phyloP scores from a whole-genome alignment of 2,113 vertebrate genomes.

The Oryzias curvinotus region DNA sequence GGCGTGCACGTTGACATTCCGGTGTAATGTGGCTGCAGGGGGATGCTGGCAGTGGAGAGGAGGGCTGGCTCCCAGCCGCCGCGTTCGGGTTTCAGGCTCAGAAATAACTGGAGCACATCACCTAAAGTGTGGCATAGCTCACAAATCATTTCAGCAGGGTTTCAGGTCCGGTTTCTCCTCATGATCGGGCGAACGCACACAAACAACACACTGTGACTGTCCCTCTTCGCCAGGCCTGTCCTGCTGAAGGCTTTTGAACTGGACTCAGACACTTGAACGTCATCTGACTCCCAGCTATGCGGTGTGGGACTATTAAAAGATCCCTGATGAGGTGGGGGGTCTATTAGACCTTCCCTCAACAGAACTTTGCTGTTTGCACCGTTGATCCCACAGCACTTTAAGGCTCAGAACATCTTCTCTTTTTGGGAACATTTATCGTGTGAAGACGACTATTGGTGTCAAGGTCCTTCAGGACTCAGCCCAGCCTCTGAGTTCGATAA shows the following conservation, averaged over 20 bases:
- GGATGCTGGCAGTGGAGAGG: background rate
- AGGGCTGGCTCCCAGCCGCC: fast-evolving
- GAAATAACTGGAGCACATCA: constrained; percentile 44
- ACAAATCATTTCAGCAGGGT: constrained; percentile 13
- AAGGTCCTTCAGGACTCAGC: too few species aligned
- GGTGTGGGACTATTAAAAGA: constrained; percentile 50
- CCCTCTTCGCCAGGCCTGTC: background rate
- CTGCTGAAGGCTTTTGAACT: constrained; percentile 1
- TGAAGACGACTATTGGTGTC: too few species aligned
- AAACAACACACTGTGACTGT: background rate
- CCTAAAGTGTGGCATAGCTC: constrained; percentile 3
- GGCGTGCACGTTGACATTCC: background rate
- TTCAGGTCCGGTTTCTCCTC: constrained; percentile 18
- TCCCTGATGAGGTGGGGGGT: constrained; percentile 14
- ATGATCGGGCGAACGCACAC: background rate
- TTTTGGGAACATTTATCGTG: background rate
- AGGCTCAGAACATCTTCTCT: background rate
- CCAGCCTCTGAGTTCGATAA: too few species aligned
- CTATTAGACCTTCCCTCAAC: background rate
- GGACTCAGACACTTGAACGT: constrained; percentile 2
- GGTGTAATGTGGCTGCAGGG: background rate
- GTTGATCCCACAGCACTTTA: background rate
- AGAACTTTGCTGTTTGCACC: background rate
- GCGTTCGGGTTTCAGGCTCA: constrained; percentile 38
- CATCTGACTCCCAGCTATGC: constrained; percentile 48